A percentile compares a stretch with the other conserved stretches of the same genome.
phyloP scores from a whole-genome alignment of 2,113 vertebrate species.

The Cheirogaleus medius region DNA sequence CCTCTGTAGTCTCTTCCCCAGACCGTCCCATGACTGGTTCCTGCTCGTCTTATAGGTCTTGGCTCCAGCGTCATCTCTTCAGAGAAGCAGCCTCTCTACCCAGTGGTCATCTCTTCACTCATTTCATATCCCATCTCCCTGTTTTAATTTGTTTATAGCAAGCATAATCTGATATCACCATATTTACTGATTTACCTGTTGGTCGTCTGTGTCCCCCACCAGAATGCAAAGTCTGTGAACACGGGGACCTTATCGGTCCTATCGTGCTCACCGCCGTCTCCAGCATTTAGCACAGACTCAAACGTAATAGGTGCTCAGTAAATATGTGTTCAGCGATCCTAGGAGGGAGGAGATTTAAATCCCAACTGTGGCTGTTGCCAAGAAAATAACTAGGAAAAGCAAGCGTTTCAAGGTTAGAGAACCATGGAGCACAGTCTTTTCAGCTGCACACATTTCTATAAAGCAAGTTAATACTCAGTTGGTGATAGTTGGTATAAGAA shows the following conservation, averaged over 20 bases:
- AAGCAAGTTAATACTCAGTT: background rate
- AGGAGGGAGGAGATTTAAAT: slow-evolving; percentile 10
- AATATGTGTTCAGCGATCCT: background rate
- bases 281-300: slow-evolving; percentile 10
- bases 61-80: background rate
- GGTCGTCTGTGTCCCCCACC: background rate
- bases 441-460: background rate
- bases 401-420: slow-evolving; percentile 7
- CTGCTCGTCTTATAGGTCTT: background rate
- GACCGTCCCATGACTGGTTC: background rate
- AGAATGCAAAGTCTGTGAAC: background rate
- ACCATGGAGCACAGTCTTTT: background rate
- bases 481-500: background rate
- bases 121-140: background rate
- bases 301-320: background rate
- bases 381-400: slow-evolving; percentile 26
- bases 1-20: background rate
- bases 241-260: background rate
- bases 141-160: background rate
- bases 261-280: background rate
- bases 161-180: background rate
- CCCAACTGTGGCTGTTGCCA: background rate
- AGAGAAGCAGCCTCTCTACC: background rate
- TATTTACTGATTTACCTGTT: background rate
- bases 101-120: background rate